Evolutionary conservation across 2,888 invertebrate species (phyloP).

Genomic region (Dione juno): DNA sequence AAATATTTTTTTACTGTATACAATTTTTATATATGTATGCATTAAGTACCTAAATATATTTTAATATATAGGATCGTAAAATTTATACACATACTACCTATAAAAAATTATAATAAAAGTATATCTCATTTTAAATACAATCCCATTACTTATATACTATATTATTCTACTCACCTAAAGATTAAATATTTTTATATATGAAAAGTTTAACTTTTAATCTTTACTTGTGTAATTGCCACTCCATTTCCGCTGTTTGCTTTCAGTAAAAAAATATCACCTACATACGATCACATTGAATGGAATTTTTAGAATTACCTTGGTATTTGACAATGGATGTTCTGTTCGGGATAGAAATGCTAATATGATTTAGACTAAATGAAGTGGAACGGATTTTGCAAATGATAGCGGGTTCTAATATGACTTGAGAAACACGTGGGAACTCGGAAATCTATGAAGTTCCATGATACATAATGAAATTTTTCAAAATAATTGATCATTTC

Average conservation of each 20-base stretch:
- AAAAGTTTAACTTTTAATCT: background rate
- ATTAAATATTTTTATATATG: background rate
- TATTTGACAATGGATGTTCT: slow-evolving; percentile 7
- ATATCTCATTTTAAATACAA: too few species aligned
- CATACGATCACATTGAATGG: background rate
- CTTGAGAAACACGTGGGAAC: slow-evolving; percentile 32
- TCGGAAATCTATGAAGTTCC: too few species aligned
- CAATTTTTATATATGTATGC: background rate
- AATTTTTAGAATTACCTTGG: background rate
- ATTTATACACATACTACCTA: too few species aligned
- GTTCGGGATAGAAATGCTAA: slow-evolving; percentile 28
- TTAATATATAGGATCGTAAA: background rate
- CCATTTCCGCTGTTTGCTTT: background rate
- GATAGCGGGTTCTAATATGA: slow-evolving; percentile 51
- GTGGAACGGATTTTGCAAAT: slow-evolving; percentile 47
- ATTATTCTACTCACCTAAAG: too few species aligned
- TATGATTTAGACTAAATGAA: slow-evolving; percentile 31
- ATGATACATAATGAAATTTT: too few species aligned
- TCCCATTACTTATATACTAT: too few species aligned
- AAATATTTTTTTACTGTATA: background rate
- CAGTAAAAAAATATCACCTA: background rate
- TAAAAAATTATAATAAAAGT: too few species aligned
- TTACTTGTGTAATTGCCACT: background rate
- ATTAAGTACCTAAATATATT: too few species aligned
- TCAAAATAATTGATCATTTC: too few species aligned